Percentiles rank a stretch among this genome's conserved stretches.
phyloP scores from a whole-genome alignment of 1,140 invertebrate genomes.

The Riptortus pedestris region DNA sequence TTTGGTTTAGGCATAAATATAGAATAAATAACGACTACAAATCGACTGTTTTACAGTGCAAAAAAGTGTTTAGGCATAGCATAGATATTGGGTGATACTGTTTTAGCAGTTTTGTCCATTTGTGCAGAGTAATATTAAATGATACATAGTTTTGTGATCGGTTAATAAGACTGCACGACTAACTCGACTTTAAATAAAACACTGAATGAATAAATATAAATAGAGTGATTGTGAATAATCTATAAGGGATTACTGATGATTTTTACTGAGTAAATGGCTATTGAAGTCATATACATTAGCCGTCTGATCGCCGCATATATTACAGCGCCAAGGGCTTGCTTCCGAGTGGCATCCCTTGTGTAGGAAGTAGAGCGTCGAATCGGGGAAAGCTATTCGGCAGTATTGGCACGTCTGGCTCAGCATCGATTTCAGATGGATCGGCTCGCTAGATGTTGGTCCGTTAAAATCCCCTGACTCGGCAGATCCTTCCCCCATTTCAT shows the following conservation, averaged over 20 bases:
- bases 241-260: slow-evolving; percentile 50
- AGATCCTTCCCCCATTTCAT: slow-evolving; percentile 41
- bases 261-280: slow-evolving; percentile 86
- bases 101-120: too few species aligned
- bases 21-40: too few species aligned
- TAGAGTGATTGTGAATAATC: not conserved
- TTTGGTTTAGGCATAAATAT: too few species aligned
- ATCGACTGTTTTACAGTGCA: too few species aligned
- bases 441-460: slow-evolving; percentile 51
- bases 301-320: slow-evolving; percentile 89
- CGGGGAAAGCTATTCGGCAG: slow-evolving; percentile 88
- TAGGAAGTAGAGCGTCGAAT: slow-evolving; percentile 89
- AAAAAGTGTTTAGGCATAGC: too few species aligned
- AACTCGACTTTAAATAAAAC: not conserved
- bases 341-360: slow-evolving; percentile 96
- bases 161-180: too few species aligned
- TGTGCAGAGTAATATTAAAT: too few species aligned
- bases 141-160: too few species aligned
- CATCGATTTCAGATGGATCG: slow-evolving; percentile 54
- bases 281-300: slow-evolving; percentile 93
- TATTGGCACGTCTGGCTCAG: slow-evolving; percentile 52
- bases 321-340: slow-evolving; percentile 95
- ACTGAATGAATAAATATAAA: not conserved
- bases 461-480: slow-evolving; percentile 66
- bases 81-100: too few species aligned